These are phyloP conservation scores for Synanthedon formicaeformis DNA, from an alignment of 2,888 invertebrate species.

Conservation along the genomic window DNA sequence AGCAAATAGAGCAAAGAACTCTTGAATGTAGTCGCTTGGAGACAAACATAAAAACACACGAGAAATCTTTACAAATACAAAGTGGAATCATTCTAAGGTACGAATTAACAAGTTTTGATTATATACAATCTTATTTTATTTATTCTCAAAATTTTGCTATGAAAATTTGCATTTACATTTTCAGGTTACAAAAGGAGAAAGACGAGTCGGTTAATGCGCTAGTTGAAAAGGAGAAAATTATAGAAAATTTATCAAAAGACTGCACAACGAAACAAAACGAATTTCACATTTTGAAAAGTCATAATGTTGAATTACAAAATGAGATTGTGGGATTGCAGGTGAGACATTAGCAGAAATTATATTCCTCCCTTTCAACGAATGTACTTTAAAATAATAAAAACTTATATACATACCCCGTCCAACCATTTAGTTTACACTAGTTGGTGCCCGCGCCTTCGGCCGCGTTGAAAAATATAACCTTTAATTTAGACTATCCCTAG, in stretches of 20 bases:
- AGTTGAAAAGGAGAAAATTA: slow-evolving; percentile 33
- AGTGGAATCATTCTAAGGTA: slow-evolving; percentile 53
- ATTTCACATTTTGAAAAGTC: slow-evolving; percentile 14
- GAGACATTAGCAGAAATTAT: not conserved
- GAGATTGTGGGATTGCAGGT: slow-evolving; percentile 34
- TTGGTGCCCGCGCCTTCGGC: no score
- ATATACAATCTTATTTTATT: not conserved
- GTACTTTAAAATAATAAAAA: no score
- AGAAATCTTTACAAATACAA: slow-evolving; percentile 54
- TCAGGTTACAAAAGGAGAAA: slow-evolving; percentile 45
- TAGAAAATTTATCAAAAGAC: slow-evolving; percentile 38
- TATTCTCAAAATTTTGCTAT: slow-evolving; percentile 1
- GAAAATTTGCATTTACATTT: slow-evolving; percentile 3
- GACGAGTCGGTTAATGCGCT: slow-evolving; percentile 31
- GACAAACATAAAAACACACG: slow-evolving; percentile 52
- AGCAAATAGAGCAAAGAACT: slow-evolving; percentile 41
- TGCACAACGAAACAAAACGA: slow-evolving; percentile 32
- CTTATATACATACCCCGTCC: no score
- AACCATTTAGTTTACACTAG: no score
- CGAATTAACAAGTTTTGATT: slow-evolving; percentile 1
- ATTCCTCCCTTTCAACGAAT: no score
- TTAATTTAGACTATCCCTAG: no score
- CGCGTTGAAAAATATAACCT: no score
- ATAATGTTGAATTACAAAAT: slow-evolving; percentile 17
- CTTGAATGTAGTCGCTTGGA: slow-evolving; percentile 36